Conservation (phyloP, 2,113 vertebrate genomes). For the Plecotus auritus region DNA sequence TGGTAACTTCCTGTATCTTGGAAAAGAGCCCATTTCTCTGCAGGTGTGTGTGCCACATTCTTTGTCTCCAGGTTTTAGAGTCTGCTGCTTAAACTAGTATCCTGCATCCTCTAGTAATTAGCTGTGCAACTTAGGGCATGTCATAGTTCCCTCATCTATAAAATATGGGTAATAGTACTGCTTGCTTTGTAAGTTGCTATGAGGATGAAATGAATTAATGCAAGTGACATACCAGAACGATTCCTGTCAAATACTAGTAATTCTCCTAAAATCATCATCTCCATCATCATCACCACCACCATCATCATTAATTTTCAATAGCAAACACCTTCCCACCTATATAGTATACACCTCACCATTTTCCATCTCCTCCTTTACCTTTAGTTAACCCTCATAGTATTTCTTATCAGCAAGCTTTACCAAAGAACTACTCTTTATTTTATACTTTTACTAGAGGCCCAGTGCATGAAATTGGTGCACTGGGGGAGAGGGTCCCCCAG, state of each 20-base stretch:
- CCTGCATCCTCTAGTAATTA: not conserved
- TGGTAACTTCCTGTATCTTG: not conserved
- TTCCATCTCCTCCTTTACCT: not conserved
- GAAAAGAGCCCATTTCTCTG: not conserved
- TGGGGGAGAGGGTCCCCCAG: no score
- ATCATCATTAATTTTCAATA: not conserved
- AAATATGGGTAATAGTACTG: not conserved
- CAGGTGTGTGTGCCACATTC: not conserved
- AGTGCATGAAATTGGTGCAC: no score
- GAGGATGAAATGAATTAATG: not conserved
- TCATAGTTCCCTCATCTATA: not conserved
- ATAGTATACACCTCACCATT: rapidly evolving
- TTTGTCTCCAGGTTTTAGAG: not conserved
- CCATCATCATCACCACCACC: not conserved
- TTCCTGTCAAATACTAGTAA: not conserved
- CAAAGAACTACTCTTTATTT: not conserved
- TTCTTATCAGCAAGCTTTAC: not conserved
- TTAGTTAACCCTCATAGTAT: not conserved
- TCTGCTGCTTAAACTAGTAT: not conserved
- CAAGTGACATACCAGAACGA: not conserved
- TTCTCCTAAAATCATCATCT: not conserved
- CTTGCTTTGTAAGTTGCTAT: not conserved
- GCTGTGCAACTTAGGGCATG: not conserved
- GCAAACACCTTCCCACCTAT: not conserved
- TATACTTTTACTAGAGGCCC: not conserved